Evolutionary conservation across 1,140 invertebrate genomes (phyloP), one percentile per base, ranked within the genome.

Genomic region (Chrysopa pallens): DNA sequence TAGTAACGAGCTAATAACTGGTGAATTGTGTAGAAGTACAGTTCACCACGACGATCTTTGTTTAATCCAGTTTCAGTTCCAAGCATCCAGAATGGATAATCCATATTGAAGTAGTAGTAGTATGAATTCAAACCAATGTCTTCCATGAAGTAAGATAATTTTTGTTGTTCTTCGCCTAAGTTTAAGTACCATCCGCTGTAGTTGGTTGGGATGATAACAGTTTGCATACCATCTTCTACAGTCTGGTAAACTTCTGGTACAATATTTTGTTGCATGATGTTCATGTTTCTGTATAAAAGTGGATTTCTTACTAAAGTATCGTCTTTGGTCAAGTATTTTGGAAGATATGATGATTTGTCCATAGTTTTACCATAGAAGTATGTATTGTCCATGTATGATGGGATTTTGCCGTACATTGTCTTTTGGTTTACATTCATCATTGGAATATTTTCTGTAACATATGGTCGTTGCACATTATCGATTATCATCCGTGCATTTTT

Each of bases 101-200:
- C 68, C 23, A 81, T 47, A 41, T 75, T 67, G 37, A 69, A 63
- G 49, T 78, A 76, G 51, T 72, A 74, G 57, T 84, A 80, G 50
- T 73, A 76, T 1, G 70, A 55, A 51, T 80, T 80, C n/a, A 84
- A 61, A 44, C 72, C 73, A 42, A 75, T 61, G 57, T 84, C 83
- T 46, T 86, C 74, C 0, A 76, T 76, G 64, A 76, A 85, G 56
- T 86, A 85, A 17, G 67, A 63, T 13, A 86, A 9, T 13, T 29
- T 12, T 36, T 44, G 46, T 27, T 69, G 58, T 5, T 64, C 50
- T 35, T 63, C 65, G 23, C 52, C 45, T 5, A 23, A 23, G 36
- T 59, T 50, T 29, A 69, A 53, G 9, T 67, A 60, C 63, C 63
- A 67, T 2, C 66, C 56, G n/a, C 71, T 70, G 46, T 69, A 66